Conservation (phyloP, 2,113 vertebrate genomes). For the Entelurus aequoreus region DNA sequence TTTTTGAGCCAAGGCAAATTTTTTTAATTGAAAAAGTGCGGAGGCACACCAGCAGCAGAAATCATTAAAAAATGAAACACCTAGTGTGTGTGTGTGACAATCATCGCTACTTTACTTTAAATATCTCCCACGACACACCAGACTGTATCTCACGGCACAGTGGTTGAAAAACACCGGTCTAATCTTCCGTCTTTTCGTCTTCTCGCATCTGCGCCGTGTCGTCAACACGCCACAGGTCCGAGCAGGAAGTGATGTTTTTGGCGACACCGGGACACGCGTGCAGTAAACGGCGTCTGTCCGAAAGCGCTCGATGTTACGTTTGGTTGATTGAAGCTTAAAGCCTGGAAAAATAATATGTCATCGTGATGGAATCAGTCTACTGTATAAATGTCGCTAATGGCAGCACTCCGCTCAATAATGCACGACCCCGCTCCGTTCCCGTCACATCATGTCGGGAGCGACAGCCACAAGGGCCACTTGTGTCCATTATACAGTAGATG, state of each 20-base stretch:
- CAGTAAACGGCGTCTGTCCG: conserved; percentile 33
- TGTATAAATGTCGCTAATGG: conserved; percentile 63
- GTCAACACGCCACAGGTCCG: conserved; percentile 39
- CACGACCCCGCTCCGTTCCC: conserved; percentile 33
- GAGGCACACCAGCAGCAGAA: too few species aligned
- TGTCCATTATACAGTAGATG: conserved; percentile 3
- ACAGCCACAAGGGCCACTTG: conserved; percentile 48
- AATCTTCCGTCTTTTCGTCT: conserved; percentile 60
- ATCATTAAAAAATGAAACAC: too few species aligned
- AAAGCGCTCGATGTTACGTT: conserved; percentile 33
- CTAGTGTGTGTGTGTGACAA: too few species aligned
- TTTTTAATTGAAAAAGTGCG: too few species aligned
- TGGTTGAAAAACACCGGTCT: too few species aligned
- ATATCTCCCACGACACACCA: too few species aligned
- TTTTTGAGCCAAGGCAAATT: too few species aligned
- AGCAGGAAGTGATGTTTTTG: conserved; percentile 26
- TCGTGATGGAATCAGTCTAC: conserved; percentile 43
- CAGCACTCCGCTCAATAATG: conserved; percentile 61
- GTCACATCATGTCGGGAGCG: conserved; percentile 43
- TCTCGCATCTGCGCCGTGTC: conserved; percentile 51
- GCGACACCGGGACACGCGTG: conserved; percentile 25
- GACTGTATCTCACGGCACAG: too few species aligned
- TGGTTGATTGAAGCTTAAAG: conserved; percentile 21
- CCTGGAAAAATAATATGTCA: background rate
- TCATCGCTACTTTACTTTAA: too few species aligned